These are phyloP conservation scores for Drosophila mettleri DNA, from an alignment of 2,888 invertebrate species.

Conservation along the genomic window DNA sequence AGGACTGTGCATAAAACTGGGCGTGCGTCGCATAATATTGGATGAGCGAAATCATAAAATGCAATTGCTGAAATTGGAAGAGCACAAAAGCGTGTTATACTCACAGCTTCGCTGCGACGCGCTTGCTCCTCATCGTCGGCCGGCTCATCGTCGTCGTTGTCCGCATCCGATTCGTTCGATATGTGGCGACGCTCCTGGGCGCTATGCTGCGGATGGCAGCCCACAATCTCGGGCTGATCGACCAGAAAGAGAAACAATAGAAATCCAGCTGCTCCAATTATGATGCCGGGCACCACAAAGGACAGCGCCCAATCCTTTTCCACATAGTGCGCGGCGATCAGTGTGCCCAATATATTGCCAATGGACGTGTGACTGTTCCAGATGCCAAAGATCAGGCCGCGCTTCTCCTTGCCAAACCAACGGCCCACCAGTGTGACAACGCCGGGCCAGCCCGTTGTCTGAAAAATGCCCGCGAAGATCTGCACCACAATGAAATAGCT, in stretches of 20 bases:
- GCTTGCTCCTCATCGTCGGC: slow-evolving; percentile 62
- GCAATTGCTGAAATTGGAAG: slow-evolving; percentile 7
- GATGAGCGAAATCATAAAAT: slow-evolving; percentile 19
- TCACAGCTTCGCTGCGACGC: slow-evolving; percentile 58
- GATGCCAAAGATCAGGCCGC: slow-evolving; percentile 96
- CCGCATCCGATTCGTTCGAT: slow-evolving; percentile 84
- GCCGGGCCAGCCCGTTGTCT: slow-evolving; percentile 98
- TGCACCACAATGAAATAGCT: slow-evolving; percentile 94
- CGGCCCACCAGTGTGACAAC: slow-evolving; percentile 97
- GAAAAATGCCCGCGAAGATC: slow-evolving; percentile 93
- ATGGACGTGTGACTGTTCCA: slow-evolving; percentile 99
- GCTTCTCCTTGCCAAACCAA: slow-evolving; percentile 97
- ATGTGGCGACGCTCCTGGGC: slow-evolving; percentile 54
- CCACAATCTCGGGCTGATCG: slow-evolving; percentile 92
- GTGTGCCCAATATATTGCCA: slow-evolving; percentile 95
- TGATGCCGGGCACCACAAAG: slow-evolving; percentile 95
- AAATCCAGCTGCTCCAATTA: slow-evolving; percentile 90
- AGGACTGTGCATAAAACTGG: slow-evolving; percentile 50
- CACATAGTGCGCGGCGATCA: slow-evolving; percentile 95
- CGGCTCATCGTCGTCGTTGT: slow-evolving; percentile 64
- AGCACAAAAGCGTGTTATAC: slow-evolving; percentile 32
- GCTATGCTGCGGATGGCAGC: slow-evolving; percentile 81
- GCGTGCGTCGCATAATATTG: slow-evolving; percentile 27
- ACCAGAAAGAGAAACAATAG: slow-evolving; percentile 93
- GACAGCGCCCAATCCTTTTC: slow-evolving; percentile 95